These are phyloP conservation scores for Tupaia tana DNA, from an alignment of 2,113 vertebrate species.

Conservation along the genomic window DNA sequence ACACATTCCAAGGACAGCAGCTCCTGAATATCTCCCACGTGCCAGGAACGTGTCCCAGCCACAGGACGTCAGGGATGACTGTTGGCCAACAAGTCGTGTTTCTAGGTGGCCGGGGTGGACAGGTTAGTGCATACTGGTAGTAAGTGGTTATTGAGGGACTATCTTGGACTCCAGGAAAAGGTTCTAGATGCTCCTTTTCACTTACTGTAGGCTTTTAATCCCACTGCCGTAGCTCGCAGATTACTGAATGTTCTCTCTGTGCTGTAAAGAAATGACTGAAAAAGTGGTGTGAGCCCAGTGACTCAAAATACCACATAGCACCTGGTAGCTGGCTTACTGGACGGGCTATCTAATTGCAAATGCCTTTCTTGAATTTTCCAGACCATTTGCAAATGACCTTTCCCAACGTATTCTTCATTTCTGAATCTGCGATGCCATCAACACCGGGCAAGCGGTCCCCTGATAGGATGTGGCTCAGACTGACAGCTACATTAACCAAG, in stretches of 20 bases:
- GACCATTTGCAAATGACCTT: not conserved
- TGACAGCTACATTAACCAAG: accelerated
- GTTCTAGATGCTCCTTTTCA: not conserved
- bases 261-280: not conserved
- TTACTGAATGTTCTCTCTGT: not conserved
- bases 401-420: not conserved
- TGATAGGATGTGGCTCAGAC: not conserved
- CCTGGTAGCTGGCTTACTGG: not conserved
- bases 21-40: not conserved
- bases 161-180: not conserved
- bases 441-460: not conserved
- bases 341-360: not conserved
- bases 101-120: too few relatives aligned
- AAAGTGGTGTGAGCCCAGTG: not conserved
- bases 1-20: not conserved
- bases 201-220: accelerated
- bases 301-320: not conserved
- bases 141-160: not conserved
- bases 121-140: not conserved
- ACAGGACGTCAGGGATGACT: not conserved
- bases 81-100: not conserved
- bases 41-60: not conserved
- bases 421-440: not conserved
- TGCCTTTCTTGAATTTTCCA: not conserved
- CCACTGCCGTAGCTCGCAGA: not conserved